A percentile compares a stretch with the other conserved stretches of the same genome.
Conservation (phyloP, 2,797 vertebrate species). For the Lithobates pipiens region DNA sequence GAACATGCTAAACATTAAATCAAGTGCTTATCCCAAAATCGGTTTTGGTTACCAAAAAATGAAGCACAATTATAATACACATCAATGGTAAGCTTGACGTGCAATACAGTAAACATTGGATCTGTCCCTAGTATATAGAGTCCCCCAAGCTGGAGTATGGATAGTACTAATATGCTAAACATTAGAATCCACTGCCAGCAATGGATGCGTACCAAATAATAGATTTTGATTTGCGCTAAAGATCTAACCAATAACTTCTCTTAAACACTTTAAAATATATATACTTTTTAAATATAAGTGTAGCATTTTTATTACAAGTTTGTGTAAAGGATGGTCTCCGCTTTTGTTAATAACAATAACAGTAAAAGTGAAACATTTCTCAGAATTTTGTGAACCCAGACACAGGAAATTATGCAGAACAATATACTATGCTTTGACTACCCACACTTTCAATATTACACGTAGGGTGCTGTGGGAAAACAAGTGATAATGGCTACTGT, state of each 20-base stretch:
- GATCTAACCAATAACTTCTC: neutral
- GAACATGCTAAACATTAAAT: too few relatives aligned
- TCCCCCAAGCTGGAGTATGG: neutral
- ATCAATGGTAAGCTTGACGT: neutral
- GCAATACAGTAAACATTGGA: neutral
- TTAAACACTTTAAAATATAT: slow-evolving; percentile 22
- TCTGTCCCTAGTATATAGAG: neutral
- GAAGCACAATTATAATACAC: neutral
- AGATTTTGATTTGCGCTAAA: neutral
- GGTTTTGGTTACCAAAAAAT: neutral
- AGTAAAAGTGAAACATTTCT: neutral
- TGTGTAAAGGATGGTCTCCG: slow-evolving; percentile 8
- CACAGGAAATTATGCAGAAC: too few relatives aligned
- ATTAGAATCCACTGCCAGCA: slow-evolving; percentile 53
- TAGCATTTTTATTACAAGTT: slow-evolving; percentile 7
- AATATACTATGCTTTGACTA: too few relatives aligned
- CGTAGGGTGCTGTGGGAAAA: too few relatives aligned
- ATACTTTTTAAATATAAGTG: neutral
- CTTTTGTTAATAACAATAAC: neutral
- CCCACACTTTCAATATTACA: too few relatives aligned
- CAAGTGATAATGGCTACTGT: too few relatives aligned
- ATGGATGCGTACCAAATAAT: slow-evolving; percentile 11
- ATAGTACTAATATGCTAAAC: neutral
- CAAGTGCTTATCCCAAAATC: neutral
- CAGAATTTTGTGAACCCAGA: too few relatives aligned